phyloP scores from a whole-genome alignment of 2,797 vertebrate species.

The Thamnophis elegans region DNA sequence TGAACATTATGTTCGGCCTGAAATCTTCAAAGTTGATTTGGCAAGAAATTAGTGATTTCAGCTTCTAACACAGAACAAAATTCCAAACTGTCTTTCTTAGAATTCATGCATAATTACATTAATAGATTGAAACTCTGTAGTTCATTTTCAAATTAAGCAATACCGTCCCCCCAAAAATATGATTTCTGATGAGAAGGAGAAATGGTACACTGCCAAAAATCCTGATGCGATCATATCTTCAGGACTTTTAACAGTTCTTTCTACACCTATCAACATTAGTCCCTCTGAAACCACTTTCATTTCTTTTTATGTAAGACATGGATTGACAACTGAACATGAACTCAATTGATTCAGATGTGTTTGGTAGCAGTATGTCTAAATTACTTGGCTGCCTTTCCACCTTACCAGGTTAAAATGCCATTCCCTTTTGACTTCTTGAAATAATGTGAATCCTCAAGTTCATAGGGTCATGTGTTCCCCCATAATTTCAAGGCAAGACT shows the following conservation, averaged over 20 bases:
- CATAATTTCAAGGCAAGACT: not conserved
- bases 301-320: not conserved
- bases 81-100: not conserved
- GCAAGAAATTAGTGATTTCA: conserved; percentile 1
- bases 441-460: not conserved
- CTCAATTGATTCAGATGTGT: not conserved
- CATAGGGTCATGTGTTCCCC: not conserved
- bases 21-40: conserved; percentile 46
- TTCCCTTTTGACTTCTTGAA: not conserved
- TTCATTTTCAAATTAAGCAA: conserved; percentile 40
- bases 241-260: not conserved
- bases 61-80: conserved; percentile 22
- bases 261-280: not conserved
- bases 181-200: not conserved
- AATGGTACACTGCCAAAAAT: not conserved
- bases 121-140: not conserved
- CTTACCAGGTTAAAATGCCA: not conserved
- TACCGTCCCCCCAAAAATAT: not conserved
- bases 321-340: not conserved
- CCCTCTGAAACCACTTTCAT: not conserved
- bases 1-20: conserved; percentile 37
- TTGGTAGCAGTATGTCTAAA: not conserved
- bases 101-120: not conserved
- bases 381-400: not conserved
- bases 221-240: not conserved